Conservation (phyloP, 2,888 invertebrate species). For the Pollenia amentaria region DNA sequence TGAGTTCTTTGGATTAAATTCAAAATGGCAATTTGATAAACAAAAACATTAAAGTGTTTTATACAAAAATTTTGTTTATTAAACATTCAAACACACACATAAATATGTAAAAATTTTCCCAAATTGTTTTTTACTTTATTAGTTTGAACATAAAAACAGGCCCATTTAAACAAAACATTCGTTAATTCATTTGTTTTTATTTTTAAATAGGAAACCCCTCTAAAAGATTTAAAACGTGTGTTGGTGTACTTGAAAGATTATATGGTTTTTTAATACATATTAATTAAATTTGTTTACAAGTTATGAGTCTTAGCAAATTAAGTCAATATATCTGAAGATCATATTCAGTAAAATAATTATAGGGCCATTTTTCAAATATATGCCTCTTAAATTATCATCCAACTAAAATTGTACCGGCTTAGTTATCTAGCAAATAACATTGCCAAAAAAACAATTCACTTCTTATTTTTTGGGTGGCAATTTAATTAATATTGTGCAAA, state of each 20-base stretch:
- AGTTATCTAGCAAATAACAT: too few relatives aligned
- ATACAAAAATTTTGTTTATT: not conserved
- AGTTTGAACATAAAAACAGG: not conserved
- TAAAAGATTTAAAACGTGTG: not conserved
- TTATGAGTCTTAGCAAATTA: not conserved
- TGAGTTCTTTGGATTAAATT: too few relatives aligned
- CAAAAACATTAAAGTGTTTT: conserved; percentile 19
- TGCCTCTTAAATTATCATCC: too few relatives aligned
- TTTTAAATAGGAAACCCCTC: not conserved
- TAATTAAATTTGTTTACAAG: not conserved
- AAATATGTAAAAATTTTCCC: not conserved
- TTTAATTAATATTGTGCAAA: too few relatives aligned
- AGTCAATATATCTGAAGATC: too few relatives aligned
- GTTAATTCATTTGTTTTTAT: not conserved
- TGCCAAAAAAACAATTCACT: too few relatives aligned
- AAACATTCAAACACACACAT: not conserved
- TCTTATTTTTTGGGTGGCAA: too few relatives aligned
- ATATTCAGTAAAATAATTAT: too few relatives aligned
- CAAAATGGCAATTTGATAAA: not conserved
- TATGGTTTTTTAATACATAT: not conserved
- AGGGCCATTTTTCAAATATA: too few relatives aligned
- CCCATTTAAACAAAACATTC: not conserved
- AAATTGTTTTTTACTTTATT: too few relatives aligned
- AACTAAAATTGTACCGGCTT: too few relatives aligned
- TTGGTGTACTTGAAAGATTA: not conserved